Evolutionary conservation across 2,113 vertebrate genomes (phyloP).

Genomic region (Propithecus coquereli): DNA sequence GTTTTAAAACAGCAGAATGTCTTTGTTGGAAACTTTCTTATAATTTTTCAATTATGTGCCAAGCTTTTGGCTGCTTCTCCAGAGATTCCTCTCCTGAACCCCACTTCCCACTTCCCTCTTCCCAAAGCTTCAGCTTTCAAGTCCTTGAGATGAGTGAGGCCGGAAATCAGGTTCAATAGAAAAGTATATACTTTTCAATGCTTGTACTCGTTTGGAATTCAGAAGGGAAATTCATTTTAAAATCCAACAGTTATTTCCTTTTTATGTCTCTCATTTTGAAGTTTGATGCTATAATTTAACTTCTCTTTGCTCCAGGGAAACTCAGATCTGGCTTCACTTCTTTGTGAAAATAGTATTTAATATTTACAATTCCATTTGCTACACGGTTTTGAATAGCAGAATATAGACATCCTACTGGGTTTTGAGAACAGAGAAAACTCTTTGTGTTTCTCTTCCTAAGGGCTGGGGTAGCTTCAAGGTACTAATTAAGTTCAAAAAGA

Average conservation of each 20-base stretch:
- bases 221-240: slow-evolving; percentile 26
- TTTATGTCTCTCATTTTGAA: slow-evolving; percentile 38
- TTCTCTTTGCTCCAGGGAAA: slow-evolving; percentile 38
- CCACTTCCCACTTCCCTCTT: neutral
- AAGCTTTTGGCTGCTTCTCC: neutral
- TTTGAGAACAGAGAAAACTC: slow-evolving; percentile 24
- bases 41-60: neutral
- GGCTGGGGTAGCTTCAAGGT: neutral
- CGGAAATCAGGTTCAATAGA: neutral
- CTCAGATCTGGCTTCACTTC: slow-evolving; percentile 20
- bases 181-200: neutral
- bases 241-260: slow-evolving; percentile 14
- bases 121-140: neutral
- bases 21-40: neutral
- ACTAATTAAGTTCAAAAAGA: slow-evolving; percentile 4
- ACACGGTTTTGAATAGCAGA: neutral
- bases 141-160: neutral
- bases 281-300: slow-evolving; percentile 50
- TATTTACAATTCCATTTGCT: slow-evolving; percentile 49
- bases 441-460: neutral
- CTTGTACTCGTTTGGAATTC: neutral
- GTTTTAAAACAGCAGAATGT: neutral
- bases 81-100: neutral
- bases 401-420: neutral
- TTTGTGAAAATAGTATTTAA: slow-evolving; percentile 40